phyloP scores from a whole-genome alignment of 1,140 invertebrate genomes.

The Drosophila sulfurigaster region DNA sequence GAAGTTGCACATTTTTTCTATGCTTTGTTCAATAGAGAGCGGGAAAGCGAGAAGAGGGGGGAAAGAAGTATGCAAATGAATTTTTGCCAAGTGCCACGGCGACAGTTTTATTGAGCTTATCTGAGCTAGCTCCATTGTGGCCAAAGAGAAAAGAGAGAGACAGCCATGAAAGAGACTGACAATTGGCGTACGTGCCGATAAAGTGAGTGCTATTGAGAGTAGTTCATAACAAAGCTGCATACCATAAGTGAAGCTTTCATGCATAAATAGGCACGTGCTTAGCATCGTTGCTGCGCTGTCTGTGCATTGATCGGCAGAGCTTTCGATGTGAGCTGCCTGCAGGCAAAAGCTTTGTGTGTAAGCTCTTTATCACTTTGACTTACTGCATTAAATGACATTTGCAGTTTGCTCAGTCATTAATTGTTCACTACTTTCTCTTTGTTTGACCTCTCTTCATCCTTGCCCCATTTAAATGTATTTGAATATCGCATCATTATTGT shows the following conservation, averaged over 20 bases:
- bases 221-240: conserved; percentile 29
- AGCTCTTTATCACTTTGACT: not conserved
- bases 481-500: conserved; percentile 54
- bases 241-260: not conserved
- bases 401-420: not conserved
- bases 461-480: conserved; percentile 63
- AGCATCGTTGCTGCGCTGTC: not conserved
- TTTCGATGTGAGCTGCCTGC: not conserved
- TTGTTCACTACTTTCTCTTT: not conserved
- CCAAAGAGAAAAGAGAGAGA: not conserved
- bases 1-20: conserved; percentile 69
- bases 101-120: conserved; percentile 82
- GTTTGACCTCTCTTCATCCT: not conserved
- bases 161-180: conserved; percentile 34
- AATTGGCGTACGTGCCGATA: conserved; percentile 53
- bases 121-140: conserved; percentile 52
- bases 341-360: not conserved
- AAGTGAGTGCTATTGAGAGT: conserved; percentile 24
- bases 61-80: conserved; percentile 64
- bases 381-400: too few species aligned
- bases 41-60: conserved; percentile 8
- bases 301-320: conserved; percentile 1
- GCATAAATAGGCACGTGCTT: conserved; percentile 17
- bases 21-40: conserved; percentile 52
- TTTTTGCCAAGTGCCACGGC: conserved; percentile 76